Evolutionary conservation across 2,797 vertebrate genomes (phyloP), one percentile per base, ranked within the genome.

Genomic region (Ptychadena robeensis): DNA sequence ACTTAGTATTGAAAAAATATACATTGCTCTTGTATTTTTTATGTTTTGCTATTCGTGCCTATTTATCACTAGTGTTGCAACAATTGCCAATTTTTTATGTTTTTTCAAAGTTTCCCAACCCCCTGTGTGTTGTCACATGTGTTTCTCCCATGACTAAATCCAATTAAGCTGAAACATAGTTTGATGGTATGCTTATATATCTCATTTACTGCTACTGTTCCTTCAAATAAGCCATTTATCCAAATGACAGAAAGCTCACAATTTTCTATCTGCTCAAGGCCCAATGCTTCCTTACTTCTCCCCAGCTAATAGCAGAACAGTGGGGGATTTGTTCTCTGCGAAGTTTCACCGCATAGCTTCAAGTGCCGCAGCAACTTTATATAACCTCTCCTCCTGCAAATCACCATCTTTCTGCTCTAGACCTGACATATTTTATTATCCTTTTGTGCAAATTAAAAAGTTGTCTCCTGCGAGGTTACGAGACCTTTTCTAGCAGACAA

Each of bases 401-500:
- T 61, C 10, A 27, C 27, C 15, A 28, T 35, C 32, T 57, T 9
- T 35, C 22, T 15, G 30, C 8, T 37, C 59, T 69, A n/a, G 31
- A 30, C 48, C 31, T 9, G 14, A 67, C 15, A 34, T 53, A 9
- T 22, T 67, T 48, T 78, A 68, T 53, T 67, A 67, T 78, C 30
- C 64, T 68, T 34, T 1, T 71, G 48, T 40, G 30, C 35, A 71
- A 80, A 70, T 80, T 73, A 66, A 72, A 61, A 64, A 61, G 77
- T 22, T 64, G 57, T 4, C 18, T 66, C 22, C 15, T 37, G 57
- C 9, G 30, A 71, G 74, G 35, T 44, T 76, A 15, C 1, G 31
- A 34, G 57, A 65, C 57, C 37, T 44, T 63, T 81, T 64, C 59
- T 65, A 72, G 14, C 53, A 80, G 78, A 44, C 73, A 77, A 78